Evolutionary conservation across 2,888 invertebrate species (phyloP).

Genomic region (Polydrusus cervinus): DNA sequence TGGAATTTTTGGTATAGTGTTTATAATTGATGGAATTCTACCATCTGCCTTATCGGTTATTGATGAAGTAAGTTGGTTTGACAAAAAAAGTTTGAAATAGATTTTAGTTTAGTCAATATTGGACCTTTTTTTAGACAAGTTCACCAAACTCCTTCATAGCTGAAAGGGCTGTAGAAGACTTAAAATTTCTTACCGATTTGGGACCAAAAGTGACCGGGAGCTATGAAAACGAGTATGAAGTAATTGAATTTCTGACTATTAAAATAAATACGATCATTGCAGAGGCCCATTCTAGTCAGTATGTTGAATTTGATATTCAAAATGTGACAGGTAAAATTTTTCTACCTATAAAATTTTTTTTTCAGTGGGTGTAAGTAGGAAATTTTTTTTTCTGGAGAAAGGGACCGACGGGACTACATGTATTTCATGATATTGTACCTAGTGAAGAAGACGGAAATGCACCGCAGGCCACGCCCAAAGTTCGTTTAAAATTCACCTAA

Average conservation of each 20-base stretch:
- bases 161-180: conserved; percentile 78
- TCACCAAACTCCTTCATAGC: conserved; percentile 75
- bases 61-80: conserved; percentile 33
- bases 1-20: conserved; percentile 35
- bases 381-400: no score
- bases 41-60: conserved; percentile 26
- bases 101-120: no score
- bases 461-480: no score
- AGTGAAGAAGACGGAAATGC: no score
- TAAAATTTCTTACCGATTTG: conserved; percentile 77
- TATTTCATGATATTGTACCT: no score
- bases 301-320: conserved; percentile 80
- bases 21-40: conserved; percentile 28
- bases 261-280: conserved; percentile 74
- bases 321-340: conserved; percentile 76
- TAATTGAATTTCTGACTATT: conserved; percentile 76
- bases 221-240: conserved; percentile 85
- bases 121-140: conserved; percentile 21
- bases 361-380: no score
- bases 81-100: no score
- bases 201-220: conserved; percentile 86
- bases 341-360: no score
- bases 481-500: no score
- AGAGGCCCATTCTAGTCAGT: conserved; percentile 74
- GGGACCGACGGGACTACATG: no score